phyloP scores from a whole-genome alignment of 2,113 vertebrate genomes.

The Oxyura jamaicensis region DNA sequence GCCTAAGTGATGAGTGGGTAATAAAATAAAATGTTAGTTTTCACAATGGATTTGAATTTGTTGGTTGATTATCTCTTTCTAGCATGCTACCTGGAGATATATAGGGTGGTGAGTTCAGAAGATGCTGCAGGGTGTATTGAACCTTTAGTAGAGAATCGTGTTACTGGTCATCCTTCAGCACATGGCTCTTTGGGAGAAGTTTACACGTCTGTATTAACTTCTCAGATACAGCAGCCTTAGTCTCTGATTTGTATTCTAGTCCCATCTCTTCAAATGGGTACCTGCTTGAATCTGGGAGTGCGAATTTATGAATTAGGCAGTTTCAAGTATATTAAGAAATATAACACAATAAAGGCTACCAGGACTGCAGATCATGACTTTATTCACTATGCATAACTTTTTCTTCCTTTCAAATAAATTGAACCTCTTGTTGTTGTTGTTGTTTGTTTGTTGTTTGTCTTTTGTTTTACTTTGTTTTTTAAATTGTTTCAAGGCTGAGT shows the following conservation, averaged over 20 bases:
- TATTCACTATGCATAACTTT: not conserved
- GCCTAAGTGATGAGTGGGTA: not conserved
- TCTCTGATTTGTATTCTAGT: not conserved
- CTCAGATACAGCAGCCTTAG: not conserved
- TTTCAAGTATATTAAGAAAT: not conserved
- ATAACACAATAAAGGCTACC: not conserved
- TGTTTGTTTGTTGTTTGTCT: not conserved
- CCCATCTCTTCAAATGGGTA: not conserved
- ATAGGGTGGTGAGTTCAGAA: not conserved
- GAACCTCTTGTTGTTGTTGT: not conserved
- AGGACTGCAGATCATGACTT: not conserved
- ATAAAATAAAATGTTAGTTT: not conserved
- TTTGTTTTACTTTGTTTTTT: not conserved
- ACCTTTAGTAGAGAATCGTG: not conserved
- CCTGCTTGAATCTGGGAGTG: rapidly evolving
- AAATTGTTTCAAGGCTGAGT: not conserved
- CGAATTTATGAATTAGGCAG: not conserved
- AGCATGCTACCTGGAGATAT: not conserved
- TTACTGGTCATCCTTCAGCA: not conserved
- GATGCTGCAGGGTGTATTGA: not conserved
- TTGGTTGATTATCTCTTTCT: not conserved
- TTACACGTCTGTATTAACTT: not conserved
- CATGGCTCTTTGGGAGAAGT: not conserved
- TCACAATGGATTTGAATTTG: not conserved
- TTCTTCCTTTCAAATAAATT: not conserved